Conservation (phyloP, 2,113 vertebrate genomes). For the Mormyrus lacerda region DNA sequence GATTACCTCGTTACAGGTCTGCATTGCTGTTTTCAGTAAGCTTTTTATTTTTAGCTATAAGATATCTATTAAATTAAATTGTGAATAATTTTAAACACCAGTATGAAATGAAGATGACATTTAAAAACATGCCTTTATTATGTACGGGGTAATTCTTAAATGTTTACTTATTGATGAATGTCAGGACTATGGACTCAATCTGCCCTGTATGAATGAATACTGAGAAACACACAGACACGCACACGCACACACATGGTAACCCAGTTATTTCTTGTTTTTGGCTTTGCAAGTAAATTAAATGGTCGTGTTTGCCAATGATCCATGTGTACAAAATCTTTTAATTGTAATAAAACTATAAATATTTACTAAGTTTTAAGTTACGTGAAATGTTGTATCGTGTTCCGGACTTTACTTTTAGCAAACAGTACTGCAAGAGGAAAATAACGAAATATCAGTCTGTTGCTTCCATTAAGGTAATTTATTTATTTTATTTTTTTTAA, state of each 20-base stretch:
- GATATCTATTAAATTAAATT: constrained; percentile 7
- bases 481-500: background rate
- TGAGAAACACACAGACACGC: constrained; percentile 14
- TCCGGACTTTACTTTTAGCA: constrained; percentile 21
- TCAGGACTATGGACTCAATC: constrained; percentile 39
- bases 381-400: constrained; percentile 23
- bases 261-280: constrained; percentile 30
- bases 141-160: constrained; percentile 33
- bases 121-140: constrained; percentile 35
- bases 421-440: constrained; percentile 29
- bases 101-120: constrained; percentile 17
- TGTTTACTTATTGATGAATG: constrained; percentile 46
- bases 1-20: constrained; percentile 48
- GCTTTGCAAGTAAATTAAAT: constrained; percentile 45
- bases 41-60: constrained; percentile 32
- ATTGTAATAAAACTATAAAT: constrained; percentile 61
- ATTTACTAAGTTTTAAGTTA: constrained; percentile 47
- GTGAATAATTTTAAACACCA: constrained; percentile 32
- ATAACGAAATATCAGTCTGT: constrained; percentile 23
- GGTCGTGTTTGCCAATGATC: constrained; percentile 52
- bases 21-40: constrained; percentile 37
- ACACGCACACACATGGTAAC: constrained; percentile 33
- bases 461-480: constrained; percentile 17
- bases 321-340: constrained; percentile 61
- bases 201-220: constrained; percentile 43